Evolutionary conservation across 2,113 vertebrate genomes (phyloP).

Genomic region (Colinus virginianus): DNA sequence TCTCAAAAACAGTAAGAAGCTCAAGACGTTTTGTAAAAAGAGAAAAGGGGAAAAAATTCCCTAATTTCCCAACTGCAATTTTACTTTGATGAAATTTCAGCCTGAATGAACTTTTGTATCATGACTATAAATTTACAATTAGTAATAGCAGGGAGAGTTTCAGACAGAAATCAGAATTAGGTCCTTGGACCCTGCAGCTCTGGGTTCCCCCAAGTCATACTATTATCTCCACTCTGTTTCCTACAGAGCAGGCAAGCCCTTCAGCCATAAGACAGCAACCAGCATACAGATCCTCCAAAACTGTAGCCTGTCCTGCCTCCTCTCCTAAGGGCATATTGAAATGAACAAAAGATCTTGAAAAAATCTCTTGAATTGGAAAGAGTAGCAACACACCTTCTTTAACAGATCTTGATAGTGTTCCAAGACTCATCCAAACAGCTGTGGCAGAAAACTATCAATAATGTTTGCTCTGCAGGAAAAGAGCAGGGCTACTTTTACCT

Average conservation of each 20-base stretch:
- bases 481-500: neutral
- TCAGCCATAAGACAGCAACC: neutral
- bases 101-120: neutral
- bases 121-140: neutral
- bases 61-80: neutral
- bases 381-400: neutral
- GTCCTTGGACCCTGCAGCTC: neutral
- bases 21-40: neutral
- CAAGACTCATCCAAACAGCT: neutral
- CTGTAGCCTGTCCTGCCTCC: neutral
- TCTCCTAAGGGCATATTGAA: neutral
- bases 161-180: neutral
- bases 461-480: neutral
- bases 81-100: neutral
- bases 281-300: neutral
- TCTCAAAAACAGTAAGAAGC: neutral
- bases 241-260: neutral
- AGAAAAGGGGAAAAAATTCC: fast-evolving
- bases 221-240: neutral
- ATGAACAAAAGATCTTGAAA: neutral
- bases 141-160: neutral
- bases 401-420: neutral
- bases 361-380: neutral
- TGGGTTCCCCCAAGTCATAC: neutral
- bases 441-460: neutral